Percentiles rank a stretch among this genome's conserved stretches.
phyloP scores from a whole-genome alignment of 2,888 invertebrate species.

The Macropis europaea region DNA sequence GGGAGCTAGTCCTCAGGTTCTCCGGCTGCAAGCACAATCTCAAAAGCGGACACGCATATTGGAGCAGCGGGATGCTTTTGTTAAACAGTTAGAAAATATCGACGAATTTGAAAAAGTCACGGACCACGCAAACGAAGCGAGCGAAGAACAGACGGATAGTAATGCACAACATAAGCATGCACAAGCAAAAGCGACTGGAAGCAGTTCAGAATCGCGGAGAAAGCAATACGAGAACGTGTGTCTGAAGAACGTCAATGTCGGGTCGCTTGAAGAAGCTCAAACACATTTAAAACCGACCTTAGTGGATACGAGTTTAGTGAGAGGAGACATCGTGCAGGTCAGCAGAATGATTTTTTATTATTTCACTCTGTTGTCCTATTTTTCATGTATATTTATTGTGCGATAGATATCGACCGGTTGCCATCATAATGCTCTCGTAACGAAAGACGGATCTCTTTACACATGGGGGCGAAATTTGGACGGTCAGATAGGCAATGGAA shows the following conservation, averaged over 20 bases:
- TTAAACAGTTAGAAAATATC: slow-evolving; percentile 72
- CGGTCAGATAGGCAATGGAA: slow-evolving; percentile 91
- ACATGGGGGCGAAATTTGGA: slow-evolving; percentile 95
- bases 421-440: slow-evolving; percentile 90
- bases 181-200: slow-evolving; percentile 18
- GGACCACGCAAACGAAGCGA: slow-evolving; percentile 14
- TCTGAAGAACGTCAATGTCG: slow-evolving; percentile 57
- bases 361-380: neutral
- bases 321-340: slow-evolving; percentile 85
- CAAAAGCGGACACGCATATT: slow-evolving; percentile 82
- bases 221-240: slow-evolving; percentile 35
- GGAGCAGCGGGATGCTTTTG: slow-evolving; percentile 80
- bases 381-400: neutral
- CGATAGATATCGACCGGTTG: slow-evolving; percentile 85
- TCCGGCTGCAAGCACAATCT: slow-evolving; percentile 85
- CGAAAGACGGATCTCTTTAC: slow-evolving; percentile 86
- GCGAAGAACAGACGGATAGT: slow-evolving; percentile 3
- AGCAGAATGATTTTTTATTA: slow-evolving; percentile 18
- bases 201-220: slow-evolving; percentile 20
- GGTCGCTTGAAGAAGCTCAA: slow-evolving; percentile 69
- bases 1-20: slow-evolving; percentile 89
- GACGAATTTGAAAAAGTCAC: slow-evolving; percentile 41
- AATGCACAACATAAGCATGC: slow-evolving; percentile 25
- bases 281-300: slow-evolving; percentile 83
- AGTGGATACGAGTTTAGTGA: slow-evolving; percentile 84